Evolutionary conservation across 2,797 vertebrate species (phyloP), one percentile per base, ranked within the genome.

Genomic region (Pseudochirops corinnae): DNA sequence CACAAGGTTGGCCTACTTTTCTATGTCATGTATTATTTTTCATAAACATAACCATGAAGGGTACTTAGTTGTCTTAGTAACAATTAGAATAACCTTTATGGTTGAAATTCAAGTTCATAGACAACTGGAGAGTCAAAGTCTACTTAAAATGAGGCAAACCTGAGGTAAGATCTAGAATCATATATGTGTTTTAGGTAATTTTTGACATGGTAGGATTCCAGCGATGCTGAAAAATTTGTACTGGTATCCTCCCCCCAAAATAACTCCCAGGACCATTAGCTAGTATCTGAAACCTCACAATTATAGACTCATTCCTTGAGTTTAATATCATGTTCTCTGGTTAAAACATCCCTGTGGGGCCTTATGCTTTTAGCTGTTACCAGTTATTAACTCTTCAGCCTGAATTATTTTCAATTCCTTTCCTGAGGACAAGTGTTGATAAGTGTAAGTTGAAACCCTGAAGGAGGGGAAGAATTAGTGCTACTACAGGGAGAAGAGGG

Each of bases 81-180:
- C 9, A 26, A 11, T 9, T 46, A 26, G 21, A 82, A 82, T 46
- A 82, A 82, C 74, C 7, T 87, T 14, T 46, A 26, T 46, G 21
- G 39, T 46, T 87, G 74, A 50, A 87, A 87, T 87, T 87, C 74
- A 46, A 87, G 74, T 87, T 87, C 21, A n/a, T 93, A 95, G 94
- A n/a, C 33, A 57, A 60, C 0, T 82, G 1, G 1, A 56, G 74
- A 92, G 93, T 55, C 29, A 93, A 53, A 90, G 18, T 21, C 4
- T 55, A 21, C 3, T 29, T 29, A 90, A 92, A 87, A 26, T 56
- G 93, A 91, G 74, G 14, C 5, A 90, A 3, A 56, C 50, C 46
- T 1, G 0, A 29, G 39, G 56, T 55, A 57, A 82, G 18, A 82
- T 82, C 9, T 46, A 21, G 24, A 50, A 50, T 46, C 39, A 87